These are phyloP conservation scores for Magallana nippona DNA, from an alignment of 2,888 invertebrate species.

Conservation along the genomic window DNA sequence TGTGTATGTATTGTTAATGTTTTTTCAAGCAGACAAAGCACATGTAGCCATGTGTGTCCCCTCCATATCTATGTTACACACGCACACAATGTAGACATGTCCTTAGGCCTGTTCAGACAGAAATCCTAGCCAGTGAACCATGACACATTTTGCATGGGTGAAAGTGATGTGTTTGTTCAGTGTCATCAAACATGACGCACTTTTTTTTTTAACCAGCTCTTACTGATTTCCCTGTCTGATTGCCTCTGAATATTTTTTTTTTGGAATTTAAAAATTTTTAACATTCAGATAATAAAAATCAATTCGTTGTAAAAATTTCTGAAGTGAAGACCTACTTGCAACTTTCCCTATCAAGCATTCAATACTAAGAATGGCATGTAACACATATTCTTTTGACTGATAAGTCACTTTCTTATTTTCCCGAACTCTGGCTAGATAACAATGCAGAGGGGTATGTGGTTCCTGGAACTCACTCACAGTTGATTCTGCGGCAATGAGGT, in stretches of 20 bases:
- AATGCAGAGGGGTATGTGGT: too few species aligned
- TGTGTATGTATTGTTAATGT: neutral
- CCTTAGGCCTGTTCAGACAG: conserved; percentile 17
- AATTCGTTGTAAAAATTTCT: neutral
- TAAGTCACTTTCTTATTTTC: too few species aligned
- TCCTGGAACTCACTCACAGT: too few species aligned
- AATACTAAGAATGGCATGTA: too few species aligned
- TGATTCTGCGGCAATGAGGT: too few species aligned
- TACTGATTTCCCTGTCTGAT: neutral
- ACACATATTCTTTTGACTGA: too few species aligned
- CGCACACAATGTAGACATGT: conserved; percentile 13
- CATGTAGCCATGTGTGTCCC: conserved; percentile 10
- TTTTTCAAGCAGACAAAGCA: conserved; percentile 26
- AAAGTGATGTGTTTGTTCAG: conserved; percentile 31
- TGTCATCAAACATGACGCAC: conserved; percentile 23
- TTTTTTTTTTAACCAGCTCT: neutral
- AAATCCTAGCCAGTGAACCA: conserved; percentile 14
- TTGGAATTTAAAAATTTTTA: neutral
- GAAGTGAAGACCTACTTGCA: neutral
- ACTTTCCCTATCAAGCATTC: too few species aligned
- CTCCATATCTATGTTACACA: neutral
- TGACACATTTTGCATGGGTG: conserved; percentile 27
- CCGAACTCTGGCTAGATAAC: too few species aligned
- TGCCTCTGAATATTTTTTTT: neutral
- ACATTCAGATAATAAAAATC: neutral